These are phyloP conservation scores for Cephonodes hylas DNA, from an alignment of 2,888 invertebrate species.

Conservation along the genomic window DNA sequence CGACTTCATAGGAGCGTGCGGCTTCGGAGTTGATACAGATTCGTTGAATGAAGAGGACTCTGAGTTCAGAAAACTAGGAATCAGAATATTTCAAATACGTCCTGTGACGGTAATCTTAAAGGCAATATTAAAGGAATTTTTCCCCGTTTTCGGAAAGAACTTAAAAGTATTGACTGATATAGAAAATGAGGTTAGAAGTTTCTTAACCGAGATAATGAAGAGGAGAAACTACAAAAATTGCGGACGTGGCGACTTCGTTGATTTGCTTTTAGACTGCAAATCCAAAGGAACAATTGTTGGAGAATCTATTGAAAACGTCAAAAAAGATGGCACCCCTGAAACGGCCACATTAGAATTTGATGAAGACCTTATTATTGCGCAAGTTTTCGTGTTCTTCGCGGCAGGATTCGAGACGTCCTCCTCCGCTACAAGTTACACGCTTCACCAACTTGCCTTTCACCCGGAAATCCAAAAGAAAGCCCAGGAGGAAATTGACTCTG, in stretches of 20 bases:
- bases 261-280: slow-evolving; percentile 48
- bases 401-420: slow-evolving; percentile 66
- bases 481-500: slow-evolving; percentile 47
- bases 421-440: slow-evolving; percentile 47
- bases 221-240: slow-evolving; percentile 50
- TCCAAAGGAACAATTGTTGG: slow-evolving; percentile 44
- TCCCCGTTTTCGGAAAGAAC: slow-evolving; percentile 43
- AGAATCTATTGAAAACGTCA: slow-evolving; percentile 47
- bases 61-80: slow-evolving; percentile 50
- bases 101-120: too few species aligned
- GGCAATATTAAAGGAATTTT: slow-evolving; percentile 43
- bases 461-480: slow-evolving; percentile 48
- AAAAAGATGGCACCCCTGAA: slow-evolving; percentile 42
- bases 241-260: slow-evolving; percentile 54
- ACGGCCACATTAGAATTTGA: slow-evolving; percentile 34
- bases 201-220: slow-evolving; percentile 49
- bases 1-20: slow-evolving; percentile 61
- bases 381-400: slow-evolving; percentile 47
- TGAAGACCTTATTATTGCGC: slow-evolving; percentile 34
- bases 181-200: slow-evolving; percentile 41
- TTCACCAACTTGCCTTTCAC: slow-evolving; percentile 54
- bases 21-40: slow-evolving; percentile 58
- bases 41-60: slow-evolving; percentile 53
- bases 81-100: slow-evolving; percentile 39
- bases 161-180: slow-evolving; percentile 21